Percentiles rank a stretch among this genome's conserved stretches.
These are phyloP conservation scores for Drosophila lacicola DNA, from an alignment of 2,888 invertebrate genomes.

Conservation along the genomic window DNA sequence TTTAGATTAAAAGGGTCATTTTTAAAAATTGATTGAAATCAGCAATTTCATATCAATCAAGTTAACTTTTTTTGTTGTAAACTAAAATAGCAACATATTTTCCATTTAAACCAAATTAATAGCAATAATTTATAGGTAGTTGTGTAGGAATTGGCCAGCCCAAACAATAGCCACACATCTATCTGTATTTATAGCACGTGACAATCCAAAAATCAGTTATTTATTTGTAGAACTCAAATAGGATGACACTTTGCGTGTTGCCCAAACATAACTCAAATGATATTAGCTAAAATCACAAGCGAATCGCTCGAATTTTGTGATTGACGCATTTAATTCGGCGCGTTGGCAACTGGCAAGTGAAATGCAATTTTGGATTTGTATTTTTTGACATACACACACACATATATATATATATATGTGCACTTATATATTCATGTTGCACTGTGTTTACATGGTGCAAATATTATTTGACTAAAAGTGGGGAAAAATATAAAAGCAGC, in stretches of 20 bases:
- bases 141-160: background rate
- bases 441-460: background rate
- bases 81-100: background rate
- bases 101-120: background rate
- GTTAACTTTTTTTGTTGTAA: too few species aligned
- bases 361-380: conserved; percentile 10
- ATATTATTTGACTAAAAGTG: conserved; percentile 2
- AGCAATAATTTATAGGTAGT: background rate
- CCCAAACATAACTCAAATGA: conserved; percentile 27
- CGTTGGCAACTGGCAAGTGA: conserved; percentile 23
- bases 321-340: conserved; percentile 31
- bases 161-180: background rate
- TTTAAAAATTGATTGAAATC: too few species aligned
- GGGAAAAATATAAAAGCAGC: background rate
- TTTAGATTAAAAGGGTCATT: too few species aligned
- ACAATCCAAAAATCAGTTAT: conserved; percentile 18
- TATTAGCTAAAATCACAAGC: conserved; percentile 33
- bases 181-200: conserved; percentile 11
- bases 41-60: too few species aligned
- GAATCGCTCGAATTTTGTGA: conserved; percentile 12
- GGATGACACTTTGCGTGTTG: conserved; percentile 19
- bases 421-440: background rate
- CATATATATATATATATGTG: background rate
- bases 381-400: background rate
- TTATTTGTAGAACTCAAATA: conserved; percentile 37